Evolutionary conservation across 2,888 invertebrate genomes (phyloP).

Genomic region (Sarcophaga rosellei): DNA sequence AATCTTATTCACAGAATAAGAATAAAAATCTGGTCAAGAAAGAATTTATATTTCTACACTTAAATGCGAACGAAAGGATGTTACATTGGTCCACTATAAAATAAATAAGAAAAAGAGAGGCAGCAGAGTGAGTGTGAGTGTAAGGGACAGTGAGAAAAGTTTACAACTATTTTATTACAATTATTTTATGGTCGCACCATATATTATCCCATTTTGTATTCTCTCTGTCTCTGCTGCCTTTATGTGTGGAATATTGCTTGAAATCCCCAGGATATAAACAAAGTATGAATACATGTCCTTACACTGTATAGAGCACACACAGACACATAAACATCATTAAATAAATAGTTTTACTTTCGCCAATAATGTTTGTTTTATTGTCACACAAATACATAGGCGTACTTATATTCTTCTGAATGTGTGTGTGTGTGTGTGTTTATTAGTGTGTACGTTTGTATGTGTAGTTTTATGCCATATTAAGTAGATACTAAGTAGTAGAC

Average conservation of each 20-base stretch:
- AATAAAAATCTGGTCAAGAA: not conserved
- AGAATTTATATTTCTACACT: not conserved
- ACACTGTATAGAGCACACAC: not conserved
- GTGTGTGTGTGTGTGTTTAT: conserved; percentile 6
- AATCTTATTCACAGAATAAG: too few relatives aligned
- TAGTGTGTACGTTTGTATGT: not conserved
- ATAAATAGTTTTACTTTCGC: conserved; percentile 63
- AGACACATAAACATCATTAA: conserved; percentile 54
- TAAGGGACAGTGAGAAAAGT: not conserved
- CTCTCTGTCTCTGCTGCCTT: not conserved
- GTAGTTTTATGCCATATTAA: conserved; percentile 14
- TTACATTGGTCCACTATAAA: not conserved
- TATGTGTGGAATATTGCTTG: not conserved
- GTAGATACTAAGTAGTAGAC: conserved; percentile 60
- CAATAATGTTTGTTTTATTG: conserved; percentile 58
- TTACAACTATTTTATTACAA: conserved; percentile 35
- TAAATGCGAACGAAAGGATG: not conserved
- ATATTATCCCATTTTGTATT: not conserved
- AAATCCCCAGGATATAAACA: not conserved
- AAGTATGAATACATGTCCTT: not conserved
- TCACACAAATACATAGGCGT: conserved; percentile 29
- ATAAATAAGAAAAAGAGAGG: not conserved
- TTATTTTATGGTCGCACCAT: conserved; percentile 4
- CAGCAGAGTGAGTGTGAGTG: not conserved
- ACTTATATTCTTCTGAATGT: not conserved